A percentile compares a stretch with the other conserved stretches of the same genome.
These are phyloP conservation scores for Adineta ricciae DNA, from an alignment of 2,888 invertebrate species.

Conservation along the genomic window DNA sequence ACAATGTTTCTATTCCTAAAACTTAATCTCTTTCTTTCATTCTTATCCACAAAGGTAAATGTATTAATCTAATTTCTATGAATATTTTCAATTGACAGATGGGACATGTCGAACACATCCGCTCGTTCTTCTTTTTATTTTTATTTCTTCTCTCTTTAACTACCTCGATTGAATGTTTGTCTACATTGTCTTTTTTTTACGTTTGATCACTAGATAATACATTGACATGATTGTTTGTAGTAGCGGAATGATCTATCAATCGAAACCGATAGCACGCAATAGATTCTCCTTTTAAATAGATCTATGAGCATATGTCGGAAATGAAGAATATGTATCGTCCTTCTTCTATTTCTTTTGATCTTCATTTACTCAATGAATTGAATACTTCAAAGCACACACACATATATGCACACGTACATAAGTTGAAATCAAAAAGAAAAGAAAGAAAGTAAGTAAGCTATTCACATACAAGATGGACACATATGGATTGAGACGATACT, in stretches of 20 bases:
- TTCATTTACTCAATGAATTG: neutral
- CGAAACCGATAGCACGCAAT: neutral
- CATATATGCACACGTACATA: neutral
- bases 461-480: neutral
- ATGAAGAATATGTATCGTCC: neutral
- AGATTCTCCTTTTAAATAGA: neutral
- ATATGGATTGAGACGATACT: neutral
- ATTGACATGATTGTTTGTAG: slow-evolving; percentile 4
- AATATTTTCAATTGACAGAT: neutral
- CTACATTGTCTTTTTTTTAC: neutral
- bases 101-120: neutral
- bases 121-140: neutral
- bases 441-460: neutral
- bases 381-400: neutral
- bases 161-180: neutral
- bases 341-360: neutral
- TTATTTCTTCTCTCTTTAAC: neutral
- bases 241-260: slow-evolving; percentile 9
- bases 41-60: too few species aligned
- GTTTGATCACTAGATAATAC: neutral
- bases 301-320: neutral
- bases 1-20: neutral
- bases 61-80: too few species aligned
- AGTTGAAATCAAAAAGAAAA: neutral
- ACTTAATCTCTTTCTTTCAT: too few species aligned